These are phyloP conservation scores for Apodemia mormo DNA, from an alignment of 2,888 invertebrate genomes.

Conservation along the genomic window DNA sequence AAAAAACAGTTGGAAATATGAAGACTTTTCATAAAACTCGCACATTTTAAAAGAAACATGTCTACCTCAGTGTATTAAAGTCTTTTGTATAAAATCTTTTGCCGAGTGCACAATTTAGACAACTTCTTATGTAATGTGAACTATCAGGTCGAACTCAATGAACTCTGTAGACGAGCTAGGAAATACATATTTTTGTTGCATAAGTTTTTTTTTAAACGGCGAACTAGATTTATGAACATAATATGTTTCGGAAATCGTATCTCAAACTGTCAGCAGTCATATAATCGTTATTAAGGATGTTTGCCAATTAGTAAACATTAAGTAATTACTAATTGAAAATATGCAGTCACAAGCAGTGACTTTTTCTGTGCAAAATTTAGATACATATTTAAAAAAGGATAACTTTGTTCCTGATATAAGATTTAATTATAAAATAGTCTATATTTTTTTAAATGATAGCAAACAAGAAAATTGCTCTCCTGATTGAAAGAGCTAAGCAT, in stretches of 20 bases:
- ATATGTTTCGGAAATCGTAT: background rate
- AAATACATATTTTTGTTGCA: background rate
- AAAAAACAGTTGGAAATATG: background rate
- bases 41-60: background rate
- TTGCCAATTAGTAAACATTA: background rate
- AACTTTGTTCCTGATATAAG: no score
- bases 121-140: slow-evolving; percentile 15
- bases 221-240: background rate
- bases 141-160: slow-evolving; percentile 7
- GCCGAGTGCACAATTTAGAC: slow-evolving; percentile 4
- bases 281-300: background rate
- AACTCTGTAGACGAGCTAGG: slow-evolving; percentile 5
- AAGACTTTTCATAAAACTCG: background rate
- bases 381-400: no score
- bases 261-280: background rate
- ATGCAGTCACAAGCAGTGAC: no score
- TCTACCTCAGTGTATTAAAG: background rate
- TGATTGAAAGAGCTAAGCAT: no score
- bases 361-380: no score
- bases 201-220: background rate
- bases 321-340: background rate
- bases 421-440: no score
- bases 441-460: no score
- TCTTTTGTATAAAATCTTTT: slow-evolving; percentile 1
- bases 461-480: no score